Evolutionary conservation across 2,113 vertebrate species (phyloP), one percentile per base, ranked within the genome.

Genomic region (Sarotherodon lohbergeri): DNA sequence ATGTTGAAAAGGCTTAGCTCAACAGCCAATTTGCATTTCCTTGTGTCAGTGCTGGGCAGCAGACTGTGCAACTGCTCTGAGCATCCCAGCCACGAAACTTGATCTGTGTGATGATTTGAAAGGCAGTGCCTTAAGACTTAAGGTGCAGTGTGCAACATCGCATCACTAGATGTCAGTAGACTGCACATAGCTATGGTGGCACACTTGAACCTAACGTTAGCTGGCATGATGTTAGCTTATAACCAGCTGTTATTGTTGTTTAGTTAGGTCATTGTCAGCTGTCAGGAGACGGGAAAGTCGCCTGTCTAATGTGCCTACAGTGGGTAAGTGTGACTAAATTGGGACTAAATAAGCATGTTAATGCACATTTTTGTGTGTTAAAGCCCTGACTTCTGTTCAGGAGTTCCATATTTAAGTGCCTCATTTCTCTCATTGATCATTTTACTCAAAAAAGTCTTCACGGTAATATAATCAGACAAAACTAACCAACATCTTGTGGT

Each of bases 81-180:
- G 43, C 24, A 76, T 50, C 71, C 68, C 71, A 76, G 71, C 43
- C 24, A 32, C 43, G 50, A 76, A 48, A 29, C 71, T 2, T 12
- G 24, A 73, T 29, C 41, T 50, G 24, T 50, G 71, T 50, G 71
- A 73, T 16, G 22, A 48, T 73, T 27, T 73, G 8, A 46, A 48
- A 50, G 24, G 16, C 24, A 48, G 4, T 29, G 43, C 24, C 43
- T 76, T 50, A 76, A 76, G 24, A 19, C 24, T 29, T 22, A 39
- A 66, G 19, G 19, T 39, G 61, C 61, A 3, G 34, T 66, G 61
- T 66, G 61, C 16, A 66, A 66, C 61, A 66, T 39, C 6, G 3
- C 61, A 66, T 66, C 61, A 66, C 61, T 66, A 66, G 61, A 66
- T 66, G 61, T 22, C 61, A 66, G 34, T 13, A 66, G 61, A 39